Evolutionary conservation across 1,140 invertebrate genomes (phyloP).

Genomic region (Ceratitis capitata): DNA sequence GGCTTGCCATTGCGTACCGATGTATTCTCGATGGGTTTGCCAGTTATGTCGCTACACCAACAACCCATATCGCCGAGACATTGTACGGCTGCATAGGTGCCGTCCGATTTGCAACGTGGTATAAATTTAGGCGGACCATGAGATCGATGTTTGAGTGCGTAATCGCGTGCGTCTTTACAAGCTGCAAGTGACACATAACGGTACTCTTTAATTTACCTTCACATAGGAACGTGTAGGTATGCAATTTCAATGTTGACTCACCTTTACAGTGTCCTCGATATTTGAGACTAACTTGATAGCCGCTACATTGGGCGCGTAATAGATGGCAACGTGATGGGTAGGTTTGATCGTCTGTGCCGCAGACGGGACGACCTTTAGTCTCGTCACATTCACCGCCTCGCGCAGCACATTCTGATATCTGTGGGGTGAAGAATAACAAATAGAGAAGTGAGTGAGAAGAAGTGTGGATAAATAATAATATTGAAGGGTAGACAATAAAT

Average conservation of each 20-base stretch:
- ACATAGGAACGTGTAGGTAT: not conserved
- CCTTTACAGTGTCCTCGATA: slow-evolving; percentile 78
- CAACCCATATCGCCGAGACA: slow-evolving; percentile 79
- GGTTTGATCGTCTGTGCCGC: slow-evolving; percentile 82
- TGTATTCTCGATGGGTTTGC: slow-evolving; percentile 80
- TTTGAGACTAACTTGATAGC: slow-evolving; percentile 74
- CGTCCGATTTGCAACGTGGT: slow-evolving; percentile 81
- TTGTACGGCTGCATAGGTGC: slow-evolving; percentile 84
- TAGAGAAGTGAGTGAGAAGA: too few relatives aligned
- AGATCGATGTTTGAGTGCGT: slow-evolving; percentile 52
- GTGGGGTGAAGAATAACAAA: slow-evolving; percentile 31
- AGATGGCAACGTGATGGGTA: slow-evolving; percentile 83
- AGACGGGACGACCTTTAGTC: slow-evolving; percentile 71
- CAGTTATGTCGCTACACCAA: slow-evolving; percentile 83
- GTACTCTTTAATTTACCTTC: not conserved
- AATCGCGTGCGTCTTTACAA: slow-evolving; percentile 57
- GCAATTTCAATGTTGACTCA: slow-evolving; percentile 55
- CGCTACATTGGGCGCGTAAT: slow-evolving; percentile 77
- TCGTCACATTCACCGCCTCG: slow-evolving; percentile 63
- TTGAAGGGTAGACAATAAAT: too few relatives aligned
- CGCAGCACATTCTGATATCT: slow-evolving; percentile 62
- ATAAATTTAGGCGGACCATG: slow-evolving; percentile 68
- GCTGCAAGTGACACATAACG: slow-evolving; percentile 45
- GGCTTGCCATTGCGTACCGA: slow-evolving; percentile 75
- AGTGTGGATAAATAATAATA: too few relatives aligned